Conservation (phyloP, 2,888 invertebrate species). For the Liposcelis brunnea region DNA sequence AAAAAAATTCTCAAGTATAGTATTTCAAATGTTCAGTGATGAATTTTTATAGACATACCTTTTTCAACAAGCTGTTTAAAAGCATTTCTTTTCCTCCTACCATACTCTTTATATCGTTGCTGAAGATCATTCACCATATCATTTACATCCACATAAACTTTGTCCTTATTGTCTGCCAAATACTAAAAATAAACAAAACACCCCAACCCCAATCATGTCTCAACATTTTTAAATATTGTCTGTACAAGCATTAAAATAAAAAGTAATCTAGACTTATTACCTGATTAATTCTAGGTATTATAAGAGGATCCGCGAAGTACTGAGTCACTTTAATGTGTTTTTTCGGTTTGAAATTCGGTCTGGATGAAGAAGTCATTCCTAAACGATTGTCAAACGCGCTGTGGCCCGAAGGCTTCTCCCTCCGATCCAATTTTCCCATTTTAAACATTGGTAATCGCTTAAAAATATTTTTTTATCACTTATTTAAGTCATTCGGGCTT, state of each 20-base stretch:
- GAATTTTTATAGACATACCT: constrained; percentile 22
- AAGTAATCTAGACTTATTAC: constrained; percentile 24
- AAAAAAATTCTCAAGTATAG: constrained; percentile 1
- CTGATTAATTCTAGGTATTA: constrained; percentile 33
- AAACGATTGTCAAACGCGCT: too few species aligned
- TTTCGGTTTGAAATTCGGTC: constrained; percentile 17
- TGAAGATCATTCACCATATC: constrained; percentile 68
- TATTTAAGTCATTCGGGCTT: too few species aligned
- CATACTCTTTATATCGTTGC: constrained; percentile 58
- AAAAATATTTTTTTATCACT: too few species aligned
- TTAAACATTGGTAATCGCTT: too few species aligned
- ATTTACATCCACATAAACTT: constrained; percentile 64
- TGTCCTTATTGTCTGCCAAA: constrained; percentile 61
- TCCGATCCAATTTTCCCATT: too few species aligned
- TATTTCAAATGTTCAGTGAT: not conserved
- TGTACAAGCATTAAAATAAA: too few species aligned
- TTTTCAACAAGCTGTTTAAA: constrained; percentile 61
- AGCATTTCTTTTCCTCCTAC: constrained; percentile 58
- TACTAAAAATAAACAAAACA: constrained; percentile 35
- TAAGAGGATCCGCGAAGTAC: constrained; percentile 26
- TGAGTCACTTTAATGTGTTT: constrained; percentile 14
- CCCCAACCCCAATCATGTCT: too few species aligned
- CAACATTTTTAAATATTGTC: not conserved
- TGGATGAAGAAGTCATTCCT: constrained; percentile 9
- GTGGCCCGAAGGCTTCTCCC: too few species aligned